These are phyloP conservation scores for Oreonectes daqikongensis DNA, from an alignment of 2,797 vertebrate species.

Conservation along the genomic window DNA sequence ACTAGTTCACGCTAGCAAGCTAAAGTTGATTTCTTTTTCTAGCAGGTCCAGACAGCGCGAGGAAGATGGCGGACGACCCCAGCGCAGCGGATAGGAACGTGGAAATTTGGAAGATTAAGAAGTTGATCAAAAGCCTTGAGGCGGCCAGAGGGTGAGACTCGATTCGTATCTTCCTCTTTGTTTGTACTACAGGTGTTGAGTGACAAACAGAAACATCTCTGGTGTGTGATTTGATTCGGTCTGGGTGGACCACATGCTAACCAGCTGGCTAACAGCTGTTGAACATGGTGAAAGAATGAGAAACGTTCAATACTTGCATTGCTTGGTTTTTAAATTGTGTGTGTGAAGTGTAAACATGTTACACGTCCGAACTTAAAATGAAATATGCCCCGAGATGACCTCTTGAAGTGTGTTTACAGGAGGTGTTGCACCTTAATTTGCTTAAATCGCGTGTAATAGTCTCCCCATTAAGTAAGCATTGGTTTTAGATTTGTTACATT, in stretches of 20 bases:
- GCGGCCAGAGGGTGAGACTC: conserved; percentile 56
- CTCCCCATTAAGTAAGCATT: too few relatives aligned
- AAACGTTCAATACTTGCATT: background rate
- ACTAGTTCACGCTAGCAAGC: conserved; percentile 21
- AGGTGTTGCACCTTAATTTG: background rate
- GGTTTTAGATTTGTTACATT: too few relatives aligned
- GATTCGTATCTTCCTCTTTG: background rate
- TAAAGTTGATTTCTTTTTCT: conserved; percentile 33
- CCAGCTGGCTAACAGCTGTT: conserved; percentile 52
- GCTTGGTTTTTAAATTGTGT: background rate
- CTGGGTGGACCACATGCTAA: conserved; percentile 29
- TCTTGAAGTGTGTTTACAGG: background rate
- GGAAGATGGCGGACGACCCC: conserved; percentile 89
- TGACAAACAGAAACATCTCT: background rate
- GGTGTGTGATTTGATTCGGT: background rate
- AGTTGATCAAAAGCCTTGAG: conserved; percentile 63
- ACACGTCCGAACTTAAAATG: too few relatives aligned
- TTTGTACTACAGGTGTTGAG: background rate
- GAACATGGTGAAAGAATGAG: background rate
- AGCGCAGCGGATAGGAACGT: conserved; percentile 88
- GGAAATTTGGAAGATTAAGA: conserved; percentile 80
- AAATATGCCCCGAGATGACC: background rate
- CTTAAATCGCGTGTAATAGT: too few relatives aligned
- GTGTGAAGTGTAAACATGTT: background rate
- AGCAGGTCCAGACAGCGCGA: conserved; percentile 60